Evolutionary conservation across 1,140 invertebrate genomes (phyloP), one percentile per base, ranked within the genome.

Genomic region (Procambarus virginalis): DNA sequence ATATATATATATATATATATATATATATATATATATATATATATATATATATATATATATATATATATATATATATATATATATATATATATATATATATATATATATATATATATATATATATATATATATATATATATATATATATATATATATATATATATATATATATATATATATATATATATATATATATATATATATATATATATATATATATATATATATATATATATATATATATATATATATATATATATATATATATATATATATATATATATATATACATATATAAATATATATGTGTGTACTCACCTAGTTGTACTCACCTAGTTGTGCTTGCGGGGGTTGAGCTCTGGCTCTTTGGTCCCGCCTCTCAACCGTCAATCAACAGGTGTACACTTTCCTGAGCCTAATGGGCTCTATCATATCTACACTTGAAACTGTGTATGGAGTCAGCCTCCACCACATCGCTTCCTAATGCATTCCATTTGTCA

Each of bases 1-100:
- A n/a, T n/a, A n/a, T n/a, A n/a, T n/a, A n/a, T n/a, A n/a, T n/a
- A 68, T 68, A 68, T 68, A 68, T 68, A 68, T 68, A 68, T 68
- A 68, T 68, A 68, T 68, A 68, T 68, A 68, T 68, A 68, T 68
- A 68, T 68, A 68, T 68, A 68, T 68, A 68, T 68, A 68, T 68
- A 68, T 68, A 68, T 68, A 68, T 68, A 68, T 68, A 68, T 68
- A 68, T 68, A 68, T 68, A 68, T 68, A 68, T 68, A 68, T 68
- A 68, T 68, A 68, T 10, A 12, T 20, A 12, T 12, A 68, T 12
- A 12, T 68, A 12, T 10, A 68, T 12, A 12, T 20, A 20, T 20
- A 68, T 12, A 12, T 12, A 68, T 68, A 20, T 68, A 68, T 20
- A 68, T 12, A 68, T 12, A 68, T 68, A 68, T 68, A 68, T 68